A percentile compares a stretch with the other conserved stretches of the same genome.
Conservation (phyloP, 2,888 invertebrate genomes). For the Apomyelois bistriatella region DNA sequence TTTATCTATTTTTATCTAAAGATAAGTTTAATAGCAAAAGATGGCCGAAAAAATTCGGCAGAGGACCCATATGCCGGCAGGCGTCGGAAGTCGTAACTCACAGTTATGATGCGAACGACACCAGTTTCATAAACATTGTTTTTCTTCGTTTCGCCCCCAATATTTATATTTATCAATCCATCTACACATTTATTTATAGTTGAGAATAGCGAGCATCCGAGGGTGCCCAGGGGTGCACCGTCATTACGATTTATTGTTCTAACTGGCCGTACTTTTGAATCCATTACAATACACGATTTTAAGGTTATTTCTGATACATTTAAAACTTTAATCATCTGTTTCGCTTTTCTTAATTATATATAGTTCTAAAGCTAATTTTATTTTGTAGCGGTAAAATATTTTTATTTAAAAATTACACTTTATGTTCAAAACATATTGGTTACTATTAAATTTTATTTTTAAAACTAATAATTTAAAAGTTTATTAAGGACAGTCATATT, state of each 20-base stretch:
- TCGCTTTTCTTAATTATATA: background rate
- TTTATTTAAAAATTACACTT: no score
- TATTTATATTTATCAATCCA: slow-evolving; percentile 81
- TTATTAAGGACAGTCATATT: no score
- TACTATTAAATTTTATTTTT: no score
- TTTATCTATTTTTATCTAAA: slow-evolving; percentile 46
- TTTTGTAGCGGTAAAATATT: no score
- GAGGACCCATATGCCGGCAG: slow-evolving; percentile 67
- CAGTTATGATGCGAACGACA: slow-evolving; percentile 79
- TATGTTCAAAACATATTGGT: no score
- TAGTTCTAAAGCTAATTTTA: no score
- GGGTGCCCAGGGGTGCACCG: slow-evolving; percentile 69
- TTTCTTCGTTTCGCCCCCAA: slow-evolving; percentile 79
- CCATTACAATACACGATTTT: slow-evolving; percentile 49
- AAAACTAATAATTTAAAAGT: no score
- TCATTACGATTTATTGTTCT: slow-evolving; percentile 78
- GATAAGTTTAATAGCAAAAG: slow-evolving; percentile 30
- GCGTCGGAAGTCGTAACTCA: slow-evolving; percentile 79
- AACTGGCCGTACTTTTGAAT: slow-evolving; percentile 66
- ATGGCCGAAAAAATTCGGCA: slow-evolving; percentile 64
- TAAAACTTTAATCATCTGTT: slow-evolving; percentile 24
- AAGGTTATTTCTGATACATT: slow-evolving; percentile 48
- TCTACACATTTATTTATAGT: slow-evolving; percentile 80
- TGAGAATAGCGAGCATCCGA: slow-evolving; percentile 74
- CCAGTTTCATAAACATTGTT: slow-evolving; percentile 80